Evolutionary conservation across 2,113 vertebrate species (phyloP), one percentile per base, ranked within the genome.

Genomic region (Sinocyclocheilus anshuiensis): DNA sequence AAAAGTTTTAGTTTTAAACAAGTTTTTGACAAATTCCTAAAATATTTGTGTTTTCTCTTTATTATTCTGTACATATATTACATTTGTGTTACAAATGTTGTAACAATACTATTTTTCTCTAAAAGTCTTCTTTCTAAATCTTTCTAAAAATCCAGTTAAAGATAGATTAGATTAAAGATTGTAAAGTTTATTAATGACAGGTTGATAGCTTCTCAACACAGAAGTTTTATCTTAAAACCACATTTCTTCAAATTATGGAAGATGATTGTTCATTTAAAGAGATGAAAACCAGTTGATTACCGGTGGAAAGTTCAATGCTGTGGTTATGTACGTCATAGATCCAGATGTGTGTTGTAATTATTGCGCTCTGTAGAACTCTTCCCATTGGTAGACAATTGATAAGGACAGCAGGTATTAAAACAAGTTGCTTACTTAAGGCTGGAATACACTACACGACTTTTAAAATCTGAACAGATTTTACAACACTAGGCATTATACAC

Each of bases 271-370:
- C 39, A n/a, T 59, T 79, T 59, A 79, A 79, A 79, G 33, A 61
- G 55, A 39, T 39, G 39, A 65, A 65, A 48, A 45, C 2, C 36
- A 24, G 53, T n/a, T 15, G 33, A 78, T 77, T 33, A 55, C 24
- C 39, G 24, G 11, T 48, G 12, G 45, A 81, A 59, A 81, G 39
- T 81, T 81, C 24, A 81, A 15, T 4, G 59, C 15, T 29, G 8
- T 63, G 55, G 57, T 42, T 8, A 67, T 4, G 1, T 59, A 48
- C 39, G 67, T 67, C n/a, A 48, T 65, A 20, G 26, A 67, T 81
- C 79, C 59, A 81, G 57, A 67, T 67, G 79, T 67, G 39, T 24
- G 39, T 18, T 45, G 78, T 65, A 65, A 61, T 12, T 4, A 29
- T 59, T 39, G 33, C 8, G 22, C 6, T 61, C n/a, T 48, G 59